Conservation (phyloP, 1,140 invertebrate genomes). For the Onthophagus taurus region DNA sequence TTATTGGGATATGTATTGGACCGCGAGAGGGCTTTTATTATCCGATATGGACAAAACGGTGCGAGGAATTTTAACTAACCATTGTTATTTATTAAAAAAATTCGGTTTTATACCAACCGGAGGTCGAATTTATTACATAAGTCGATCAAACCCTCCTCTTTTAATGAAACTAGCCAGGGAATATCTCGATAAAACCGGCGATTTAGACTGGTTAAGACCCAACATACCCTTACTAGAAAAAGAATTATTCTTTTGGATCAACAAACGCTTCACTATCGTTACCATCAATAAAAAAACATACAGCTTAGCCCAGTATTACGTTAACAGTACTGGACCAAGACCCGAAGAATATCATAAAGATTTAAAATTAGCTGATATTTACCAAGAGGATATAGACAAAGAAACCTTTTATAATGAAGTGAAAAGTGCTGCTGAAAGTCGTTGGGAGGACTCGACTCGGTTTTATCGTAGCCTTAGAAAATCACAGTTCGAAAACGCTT, state of each 20-base stretch:
- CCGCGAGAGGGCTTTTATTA: slow-evolving; percentile 61
- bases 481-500: no score
- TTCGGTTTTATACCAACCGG: slow-evolving; percentile 73
- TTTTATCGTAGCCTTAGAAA: no score
- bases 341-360: slow-evolving; percentile 65
- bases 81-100: slow-evolving; percentile 52
- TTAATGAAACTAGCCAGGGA: slow-evolving; percentile 61
- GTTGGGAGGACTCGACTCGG: slow-evolving; percentile 32
- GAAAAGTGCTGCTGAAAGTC: slow-evolving; percentile 5
- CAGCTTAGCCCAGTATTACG: slow-evolving; percentile 36
- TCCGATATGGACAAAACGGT: slow-evolving; percentile 63
- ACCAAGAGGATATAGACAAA: background rate
- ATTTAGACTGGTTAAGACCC: slow-evolving; percentile 51
- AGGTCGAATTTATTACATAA: slow-evolving; percentile 66
- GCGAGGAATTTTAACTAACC: slow-evolving; percentile 63
- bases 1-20: slow-evolving; percentile 85
- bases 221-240: slow-evolving; percentile 52
- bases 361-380: slow-evolving; percentile 6
- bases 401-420: slow-evolving; percentile 6
- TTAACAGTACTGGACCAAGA: slow-evolving; percentile 50
- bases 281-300: slow-evolving; percentile 44
- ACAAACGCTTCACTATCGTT: slow-evolving; percentile 28
- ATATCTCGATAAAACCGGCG: slow-evolving; percentile 48
- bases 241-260: slow-evolving; percentile 59
- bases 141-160: slow-evolving; percentile 68